Conservation (phyloP, 2,888 invertebrate species). For the Strigamia crassipes region DNA sequence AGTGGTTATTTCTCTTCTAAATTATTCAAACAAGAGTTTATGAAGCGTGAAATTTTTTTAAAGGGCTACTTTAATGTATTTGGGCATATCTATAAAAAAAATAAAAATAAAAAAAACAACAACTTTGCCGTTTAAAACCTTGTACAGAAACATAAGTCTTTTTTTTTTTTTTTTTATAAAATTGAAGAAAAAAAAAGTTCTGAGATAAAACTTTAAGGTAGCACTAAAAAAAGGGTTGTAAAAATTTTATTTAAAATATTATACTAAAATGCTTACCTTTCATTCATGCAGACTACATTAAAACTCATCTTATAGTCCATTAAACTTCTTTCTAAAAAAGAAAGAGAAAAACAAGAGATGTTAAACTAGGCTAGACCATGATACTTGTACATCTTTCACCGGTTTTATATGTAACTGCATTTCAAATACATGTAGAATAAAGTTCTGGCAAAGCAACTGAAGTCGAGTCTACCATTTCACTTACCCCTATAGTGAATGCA, state of each 20-base stretch:
- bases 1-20: not conserved
- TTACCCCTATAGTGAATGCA: not conserved
- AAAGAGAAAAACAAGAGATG: not conserved
- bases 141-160: slow-evolving; percentile 12
- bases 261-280: not conserved
- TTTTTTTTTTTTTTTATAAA: not conserved
- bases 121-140: slow-evolving; percentile 12
- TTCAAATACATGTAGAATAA: not conserved
- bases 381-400: not conserved
- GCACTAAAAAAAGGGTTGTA: not conserved
- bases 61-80: slow-evolving; percentile 12
- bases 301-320: not conserved
- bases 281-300: not conserved
- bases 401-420: not conserved
- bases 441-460: not conserved
- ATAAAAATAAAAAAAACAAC: not conserved
- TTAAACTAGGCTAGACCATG: not conserved
- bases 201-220: slow-evolving; percentile 7
- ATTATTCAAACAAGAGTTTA: slow-evolving; percentile 25
- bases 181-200: not conserved
- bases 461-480: not conserved
- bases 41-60: slow-evolving; percentile 32
- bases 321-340: not conserved
- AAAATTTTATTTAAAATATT: not conserved
- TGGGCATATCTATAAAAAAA: not conserved